These are phyloP conservation scores for Callocephalon fimbriatum DNA, from an alignment of 2,113 vertebrate species.

Conservation along the genomic window DNA sequence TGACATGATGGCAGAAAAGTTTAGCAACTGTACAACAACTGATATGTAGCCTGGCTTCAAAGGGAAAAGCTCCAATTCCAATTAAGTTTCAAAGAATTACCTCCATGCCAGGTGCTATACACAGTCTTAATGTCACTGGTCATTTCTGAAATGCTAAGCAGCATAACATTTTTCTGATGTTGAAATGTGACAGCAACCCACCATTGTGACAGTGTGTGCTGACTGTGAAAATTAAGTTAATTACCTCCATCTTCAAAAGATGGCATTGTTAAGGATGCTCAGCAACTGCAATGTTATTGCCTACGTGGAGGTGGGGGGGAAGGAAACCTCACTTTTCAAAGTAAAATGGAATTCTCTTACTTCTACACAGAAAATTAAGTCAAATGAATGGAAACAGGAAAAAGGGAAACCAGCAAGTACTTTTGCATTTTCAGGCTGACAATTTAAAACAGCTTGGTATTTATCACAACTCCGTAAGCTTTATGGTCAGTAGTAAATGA, in stretches of 20 bases:
- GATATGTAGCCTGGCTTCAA: not conserved
- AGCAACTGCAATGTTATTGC: not conserved
- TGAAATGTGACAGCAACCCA: conserved; percentile 17
- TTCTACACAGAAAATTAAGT: not conserved
- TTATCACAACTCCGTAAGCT: not conserved
- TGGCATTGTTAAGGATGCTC: not conserved
- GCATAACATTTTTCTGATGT: conserved; percentile 70
- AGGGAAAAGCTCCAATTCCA: not conserved
- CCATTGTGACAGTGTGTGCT: conserved; percentile 48
- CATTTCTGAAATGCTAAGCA: conserved; percentile 18
- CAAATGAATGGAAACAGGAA: not conserved
- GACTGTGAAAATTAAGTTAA: conserved; percentile 79
- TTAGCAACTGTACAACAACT: not conserved
- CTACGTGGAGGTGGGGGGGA: accelerated
- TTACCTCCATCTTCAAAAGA: conserved; percentile 68
- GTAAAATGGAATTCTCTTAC: not conserved
- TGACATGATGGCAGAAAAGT: not conserved
- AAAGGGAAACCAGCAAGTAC: not conserved
- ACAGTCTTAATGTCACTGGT: not conserved
- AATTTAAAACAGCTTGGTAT: not conserved
- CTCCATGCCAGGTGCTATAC: not conserved
- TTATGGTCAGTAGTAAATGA: not conserved
- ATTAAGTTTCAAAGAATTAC: not conserved
- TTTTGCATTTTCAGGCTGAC: not conserved
- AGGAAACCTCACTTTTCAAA: not conserved